Evolutionary conservation across 1,140 invertebrate species (phyloP).

Genomic region (Leptinotarsa defecta): DNA sequence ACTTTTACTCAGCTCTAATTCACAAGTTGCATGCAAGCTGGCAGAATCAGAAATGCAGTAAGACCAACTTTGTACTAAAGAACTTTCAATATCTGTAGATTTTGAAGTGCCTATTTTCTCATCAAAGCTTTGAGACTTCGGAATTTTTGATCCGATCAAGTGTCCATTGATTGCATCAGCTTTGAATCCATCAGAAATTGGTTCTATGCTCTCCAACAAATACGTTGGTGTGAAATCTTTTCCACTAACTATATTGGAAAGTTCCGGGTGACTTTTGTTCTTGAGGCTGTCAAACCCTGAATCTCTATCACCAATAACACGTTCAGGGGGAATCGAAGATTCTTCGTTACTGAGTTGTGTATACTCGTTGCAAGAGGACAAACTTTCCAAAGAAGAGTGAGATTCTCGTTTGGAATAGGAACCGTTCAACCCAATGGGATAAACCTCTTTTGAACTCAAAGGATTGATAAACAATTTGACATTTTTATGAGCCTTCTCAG

Average conservation of each 20-base stretch:
- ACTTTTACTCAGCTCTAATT: constrained; percentile 50
- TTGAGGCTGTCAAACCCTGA: constrained; percentile 45
- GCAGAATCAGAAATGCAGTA: constrained; percentile 52
- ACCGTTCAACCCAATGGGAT: constrained; percentile 50
- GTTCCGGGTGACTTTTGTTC: constrained; percentile 32
- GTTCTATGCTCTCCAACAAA: constrained; percentile 48
- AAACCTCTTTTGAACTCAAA: constrained; percentile 55
- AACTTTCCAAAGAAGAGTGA: constrained; percentile 52
- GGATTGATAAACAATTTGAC: constrained; percentile 63
- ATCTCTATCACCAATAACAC: constrained; percentile 38
- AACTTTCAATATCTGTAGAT: constrained; percentile 43
- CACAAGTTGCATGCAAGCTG: constrained; percentile 42
- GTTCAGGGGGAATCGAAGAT: constrained; percentile 32
- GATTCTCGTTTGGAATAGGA: constrained; percentile 52
- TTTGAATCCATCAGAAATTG: constrained; percentile 51
- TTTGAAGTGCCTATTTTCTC: constrained; percentile 48
- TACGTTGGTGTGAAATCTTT: constrained; percentile 38
- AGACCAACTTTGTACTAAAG: constrained; percentile 54
- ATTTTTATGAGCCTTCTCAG: constrained; percentile 47
- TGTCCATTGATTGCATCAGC: constrained; percentile 44
- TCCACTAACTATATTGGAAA: constrained; percentile 29
- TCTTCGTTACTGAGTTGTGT: constrained; percentile 46
- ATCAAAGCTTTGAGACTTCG: constrained; percentile 55
- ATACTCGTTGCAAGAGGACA: constrained; percentile 47
- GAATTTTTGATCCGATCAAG: constrained; percentile 52